Base-by-base conservation (phyloP, 2,797 vertebrate species). In the Peromyscus eremicus region DNA sequence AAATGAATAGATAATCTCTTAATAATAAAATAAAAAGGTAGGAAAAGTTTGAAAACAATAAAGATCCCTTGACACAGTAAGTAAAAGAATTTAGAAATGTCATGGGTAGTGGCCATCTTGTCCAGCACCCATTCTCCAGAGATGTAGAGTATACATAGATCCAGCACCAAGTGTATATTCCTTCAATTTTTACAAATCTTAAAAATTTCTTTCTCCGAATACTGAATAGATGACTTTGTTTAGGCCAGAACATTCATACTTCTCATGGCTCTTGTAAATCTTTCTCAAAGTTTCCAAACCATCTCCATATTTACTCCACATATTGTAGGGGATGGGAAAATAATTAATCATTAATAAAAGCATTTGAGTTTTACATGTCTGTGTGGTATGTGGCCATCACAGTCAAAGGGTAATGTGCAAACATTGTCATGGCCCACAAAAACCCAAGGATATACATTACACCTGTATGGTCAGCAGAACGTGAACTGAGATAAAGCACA, bases 291-390 rank as follows among this genome's bases (percentile, higher is more conserved):
- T 16, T 60, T 25, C 55, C 19, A 68, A 75, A 32, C 4, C 32
- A 84, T 17, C 32, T 17, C 62, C 37, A 84, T 64, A 34, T 96
- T 92, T 93, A 73, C 29, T 32, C 7, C 13, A n/a, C 11, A 75
- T 25, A 94, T 66, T 62, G 32, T 89, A 89, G 40, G 27, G 81
- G 7, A 92, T 29, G 37, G 12, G 3, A 89, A 95, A 84, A 46
- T 43, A 93, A 83, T 32, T 37, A 25, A 68, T 77, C 16, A 73
- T 55, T 76, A 10, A 76, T 91, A 75, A 8, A 89, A 32, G 37
- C 73, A 70, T 23, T 40, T 79, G 49, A 43, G 85, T 92, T 96
- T 66, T 81, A 46, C 25, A 77, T 82, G 71, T 92, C n/a, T 55
- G 17, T 27, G 40, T 70, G 43, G 29, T n/a, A 29, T 52, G 60